Percentiles rank a stretch among this genome's conserved stretches.
phyloP scores from a whole-genome alignment of 2,797 vertebrate species.

The Rhinophrynus dorsalis region DNA sequence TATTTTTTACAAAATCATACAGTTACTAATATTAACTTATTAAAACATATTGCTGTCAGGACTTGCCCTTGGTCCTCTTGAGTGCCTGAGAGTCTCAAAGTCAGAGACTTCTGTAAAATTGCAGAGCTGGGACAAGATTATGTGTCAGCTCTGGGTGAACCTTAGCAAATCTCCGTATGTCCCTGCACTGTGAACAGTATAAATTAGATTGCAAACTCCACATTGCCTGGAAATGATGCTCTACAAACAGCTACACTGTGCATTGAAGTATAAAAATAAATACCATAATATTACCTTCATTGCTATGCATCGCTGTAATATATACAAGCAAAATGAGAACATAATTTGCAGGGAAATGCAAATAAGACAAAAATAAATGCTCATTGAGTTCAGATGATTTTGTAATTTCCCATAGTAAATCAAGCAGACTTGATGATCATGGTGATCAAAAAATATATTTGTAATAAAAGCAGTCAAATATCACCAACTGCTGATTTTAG shows the following conservation, averaged over 20 bases:
- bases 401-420: background rate
- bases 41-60: background rate
- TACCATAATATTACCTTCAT: too few relatives aligned
- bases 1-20: too few relatives aligned
- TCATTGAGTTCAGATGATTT: background rate
- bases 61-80: background rate
- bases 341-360: background rate
- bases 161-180: background rate
- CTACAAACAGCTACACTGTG: background rate
- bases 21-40: background rate
- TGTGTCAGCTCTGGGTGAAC: background rate
- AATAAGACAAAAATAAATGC: background rate
- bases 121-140: background rate
- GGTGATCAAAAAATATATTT: background rate
- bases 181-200: background rate
- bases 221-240: background rate
- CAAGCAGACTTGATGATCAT: background rate
- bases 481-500: background rate
- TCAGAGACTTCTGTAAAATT: background rate
- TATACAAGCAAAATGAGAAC: background rate
- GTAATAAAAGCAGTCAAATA: background rate
- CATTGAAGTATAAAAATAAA: background rate
- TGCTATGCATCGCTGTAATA: background rate
- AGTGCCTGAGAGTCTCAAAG: background rate
- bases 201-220: background rate